Base-by-base conservation (phyloP, 23 tunicate genomes). In the Diplosoma virens region DNA sequence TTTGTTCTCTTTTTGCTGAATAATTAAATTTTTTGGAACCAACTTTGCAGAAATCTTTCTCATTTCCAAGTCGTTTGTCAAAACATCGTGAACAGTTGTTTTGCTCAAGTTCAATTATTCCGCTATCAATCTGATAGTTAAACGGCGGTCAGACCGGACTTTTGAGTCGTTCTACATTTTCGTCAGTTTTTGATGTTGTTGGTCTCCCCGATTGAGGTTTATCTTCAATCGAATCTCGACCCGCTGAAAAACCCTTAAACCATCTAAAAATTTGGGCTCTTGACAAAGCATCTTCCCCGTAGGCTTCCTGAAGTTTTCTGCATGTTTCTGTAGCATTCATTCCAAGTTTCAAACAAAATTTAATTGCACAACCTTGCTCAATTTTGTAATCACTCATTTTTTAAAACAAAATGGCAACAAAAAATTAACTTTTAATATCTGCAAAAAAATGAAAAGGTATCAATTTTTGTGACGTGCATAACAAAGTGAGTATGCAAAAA, bases 101-200 rank as follows among this genome's bases (percentile, higher is more conserved):
- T 56, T 56, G 21, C 24, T 56, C 24, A 11, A 56, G 63, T 56
- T 56, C 21, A 56, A 14, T 41, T 56, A 20, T 56, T 56, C 24
- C 4, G 63, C 63, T 56, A 11, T 56, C 63, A 56, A 6, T 56
- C 63, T 56, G 24, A 56, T 11, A 56, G 4, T 56, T 56, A 56
- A 56, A 20, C 25, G 63, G 63, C 63, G 63, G 63, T 56, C 63
- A 56, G 63, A 56, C 24, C 25, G 63, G 25, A 56, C 6, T 56
- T 11, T 56, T 56, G 63, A 56, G 25, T 56, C 25, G 21, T 56
- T 11, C 63, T 56, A 56, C 63, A 56, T 56, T 11, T 16, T 56
- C 63, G 63, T 20, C 24, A 56, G 63, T 56, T 16, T 56, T 56
- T 56, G 63, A 56, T 56, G 63, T 56, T 56, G 63, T 56, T 56